Evolutionary conservation across 2,113 vertebrate species (phyloP).

Genomic region (Hemicordylus capensis): DNA sequence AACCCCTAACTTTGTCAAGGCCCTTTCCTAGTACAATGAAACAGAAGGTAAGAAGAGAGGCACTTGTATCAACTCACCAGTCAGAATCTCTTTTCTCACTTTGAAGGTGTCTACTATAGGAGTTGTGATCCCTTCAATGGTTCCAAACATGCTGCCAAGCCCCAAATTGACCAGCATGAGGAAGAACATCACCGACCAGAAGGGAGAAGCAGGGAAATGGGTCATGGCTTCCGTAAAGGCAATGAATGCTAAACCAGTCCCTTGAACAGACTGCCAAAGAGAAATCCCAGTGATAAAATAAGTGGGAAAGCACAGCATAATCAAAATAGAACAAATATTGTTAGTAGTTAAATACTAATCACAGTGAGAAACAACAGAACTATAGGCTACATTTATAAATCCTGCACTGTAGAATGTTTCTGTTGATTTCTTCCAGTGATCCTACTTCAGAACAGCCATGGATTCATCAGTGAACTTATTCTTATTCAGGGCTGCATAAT

Average conservation of each 20-base stretch:
- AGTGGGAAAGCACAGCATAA: background rate
- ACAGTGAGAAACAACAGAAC: background rate
- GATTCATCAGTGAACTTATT: background rate
- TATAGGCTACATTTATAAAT: background rate
- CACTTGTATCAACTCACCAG: slow-evolving; percentile 74
- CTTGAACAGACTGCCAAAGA: slow-evolving; percentile 88
- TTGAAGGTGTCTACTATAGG: slow-evolving; percentile 95
- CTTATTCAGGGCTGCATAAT: too few relatives aligned
- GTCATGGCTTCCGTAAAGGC: slow-evolving; percentile 99
- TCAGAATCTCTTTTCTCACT: slow-evolving; percentile 94
- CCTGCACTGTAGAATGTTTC: background rate
- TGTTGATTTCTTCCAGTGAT: background rate
- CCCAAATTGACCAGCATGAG: slow-evolving; percentile 97
- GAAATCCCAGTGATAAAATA: background rate
- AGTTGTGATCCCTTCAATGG: slow-evolving; percentile 95
- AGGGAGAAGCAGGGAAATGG: slow-evolving; percentile 94
- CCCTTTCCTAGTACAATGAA: background rate
- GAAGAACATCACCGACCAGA: slow-evolving; percentile 99
- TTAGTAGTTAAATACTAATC: background rate
- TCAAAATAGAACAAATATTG: background rate
- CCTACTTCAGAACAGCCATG: background rate
- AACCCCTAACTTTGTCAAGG: background rate
- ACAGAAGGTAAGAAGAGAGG: slow-evolving; percentile 33
- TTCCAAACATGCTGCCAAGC: slow-evolving; percentile 98
- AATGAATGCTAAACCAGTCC: slow-evolving; percentile 96